Conservation (phyloP, 1,140 invertebrate species). For the Zaprionus vittiger region DNA sequence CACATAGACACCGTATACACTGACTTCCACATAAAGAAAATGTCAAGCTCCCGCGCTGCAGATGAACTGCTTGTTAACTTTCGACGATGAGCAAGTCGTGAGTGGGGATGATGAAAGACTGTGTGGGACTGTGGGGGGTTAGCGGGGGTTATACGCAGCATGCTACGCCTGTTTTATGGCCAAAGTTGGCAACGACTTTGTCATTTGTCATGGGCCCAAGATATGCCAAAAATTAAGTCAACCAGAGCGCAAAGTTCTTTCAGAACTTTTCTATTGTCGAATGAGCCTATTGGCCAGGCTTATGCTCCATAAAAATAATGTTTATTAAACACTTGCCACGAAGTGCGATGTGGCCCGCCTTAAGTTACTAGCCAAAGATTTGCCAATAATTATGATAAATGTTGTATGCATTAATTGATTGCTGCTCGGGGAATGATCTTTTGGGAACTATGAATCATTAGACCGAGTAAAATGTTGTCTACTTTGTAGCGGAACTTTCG, state of each 20-base stretch:
- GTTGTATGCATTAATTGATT: constrained; percentile 36
- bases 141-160: background rate
- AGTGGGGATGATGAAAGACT: background rate
- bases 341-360: background rate
- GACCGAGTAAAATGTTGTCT: background rate
- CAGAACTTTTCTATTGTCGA: constrained; percentile 54
- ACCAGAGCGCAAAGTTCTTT: constrained; percentile 47
- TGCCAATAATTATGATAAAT: constrained; percentile 65
- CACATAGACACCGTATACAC: constrained; percentile 26
- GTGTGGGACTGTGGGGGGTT: background rate
- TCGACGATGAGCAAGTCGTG: background rate
- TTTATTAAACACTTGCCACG: constrained; percentile 38
- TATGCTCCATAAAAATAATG: constrained; percentile 44
- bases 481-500: background rate
- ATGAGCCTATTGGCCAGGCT: constrained; percentile 4
- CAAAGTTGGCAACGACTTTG: constrained; percentile 64
- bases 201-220: constrained; percentile 64
- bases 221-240: constrained; percentile 64
- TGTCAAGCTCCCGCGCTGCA: constrained; percentile 43
- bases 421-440: constrained; percentile 28
- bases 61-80: constrained; percentile 43
- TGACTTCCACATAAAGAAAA: constrained; percentile 49
- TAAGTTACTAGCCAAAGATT: constrained; percentile 45
- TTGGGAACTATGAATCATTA: constrained; percentile 15
- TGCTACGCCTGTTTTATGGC: constrained; percentile 53